Percentiles rank a stretch among this genome's conserved stretches.
Conservation (phyloP, 1,140 invertebrate genomes). For the Trigoniulus corallinus region DNA sequence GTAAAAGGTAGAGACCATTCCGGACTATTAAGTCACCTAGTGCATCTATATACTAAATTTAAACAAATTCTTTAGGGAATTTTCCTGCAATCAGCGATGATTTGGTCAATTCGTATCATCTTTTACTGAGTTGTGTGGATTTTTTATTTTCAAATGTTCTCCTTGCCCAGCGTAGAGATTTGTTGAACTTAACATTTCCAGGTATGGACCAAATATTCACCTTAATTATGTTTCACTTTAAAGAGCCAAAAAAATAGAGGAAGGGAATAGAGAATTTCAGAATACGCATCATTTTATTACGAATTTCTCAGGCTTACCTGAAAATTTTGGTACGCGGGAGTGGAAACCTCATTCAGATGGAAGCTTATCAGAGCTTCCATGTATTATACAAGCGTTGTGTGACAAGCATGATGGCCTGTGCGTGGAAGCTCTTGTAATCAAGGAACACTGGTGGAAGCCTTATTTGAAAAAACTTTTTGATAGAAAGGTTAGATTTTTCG, state of each 20-base stretch:
- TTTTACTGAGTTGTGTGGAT: slow-evolving; percentile 78
- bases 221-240: neutral
- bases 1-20: slow-evolving; percentile 45
- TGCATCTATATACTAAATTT: neutral
- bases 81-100: slow-evolving; percentile 62
- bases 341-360: slow-evolving; percentile 41
- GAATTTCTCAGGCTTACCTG: slow-evolving; percentile 55
- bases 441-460: slow-evolving; percentile 71
- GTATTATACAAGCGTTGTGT: slow-evolving; percentile 69
- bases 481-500: slow-evolving; percentile 29
- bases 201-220: too few species aligned
- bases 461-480: slow-evolving; percentile 64
- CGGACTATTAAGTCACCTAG: neutral
- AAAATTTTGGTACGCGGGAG: slow-evolving; percentile 45
- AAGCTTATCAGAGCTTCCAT: slow-evolving; percentile 59
- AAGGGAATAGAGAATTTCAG: slow-evolving; percentile 12
- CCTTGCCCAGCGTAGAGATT: slow-evolving; percentile 56
- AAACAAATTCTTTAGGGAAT: slow-evolving; percentile 19
- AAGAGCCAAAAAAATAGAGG: neutral
- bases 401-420: slow-evolving; percentile 56
- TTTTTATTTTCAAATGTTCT: slow-evolving; percentile 75
- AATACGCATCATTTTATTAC: neutral
- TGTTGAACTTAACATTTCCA: slow-evolving; percentile 67
- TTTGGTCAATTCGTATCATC: slow-evolving; percentile 84
- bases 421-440: slow-evolving; percentile 74